Evolutionary conservation across 2,797 vertebrate species (phyloP).

Genomic region (Mormyrops boulengeri): DNA sequence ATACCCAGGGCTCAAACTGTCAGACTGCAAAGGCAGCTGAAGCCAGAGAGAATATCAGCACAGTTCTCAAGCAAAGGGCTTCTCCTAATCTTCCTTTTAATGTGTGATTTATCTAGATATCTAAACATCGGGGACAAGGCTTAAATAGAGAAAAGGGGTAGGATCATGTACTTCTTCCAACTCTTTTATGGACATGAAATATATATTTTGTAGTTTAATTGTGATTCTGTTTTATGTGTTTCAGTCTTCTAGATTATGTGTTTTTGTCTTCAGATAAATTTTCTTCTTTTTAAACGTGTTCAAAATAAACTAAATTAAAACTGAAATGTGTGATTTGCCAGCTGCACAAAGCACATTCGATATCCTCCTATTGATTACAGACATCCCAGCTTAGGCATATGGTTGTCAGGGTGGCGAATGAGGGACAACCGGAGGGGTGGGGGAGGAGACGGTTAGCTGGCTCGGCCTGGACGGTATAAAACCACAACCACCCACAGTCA

Average conservation of each 20-base stretch:
- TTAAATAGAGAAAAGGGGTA: neutral
- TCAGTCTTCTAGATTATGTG: neutral
- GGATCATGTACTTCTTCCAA: neutral
- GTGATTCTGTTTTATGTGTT: neutral
- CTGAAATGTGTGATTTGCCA: neutral
- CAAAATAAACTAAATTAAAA: neutral
- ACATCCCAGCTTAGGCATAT: neutral
- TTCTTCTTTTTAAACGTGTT: neutral
- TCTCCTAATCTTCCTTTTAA: neutral
- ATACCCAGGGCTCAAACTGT: neutral
- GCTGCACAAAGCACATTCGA: neutral
- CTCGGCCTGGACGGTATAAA: neutral
- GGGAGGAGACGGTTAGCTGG: neutral
- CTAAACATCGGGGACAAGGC: neutral
- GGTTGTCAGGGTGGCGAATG: neutral
- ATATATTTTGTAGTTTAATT: neutral
- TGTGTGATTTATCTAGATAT: neutral
- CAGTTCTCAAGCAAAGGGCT: neutral
- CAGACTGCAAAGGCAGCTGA: neutral
- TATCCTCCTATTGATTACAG: neutral
- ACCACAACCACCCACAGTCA: neutral
- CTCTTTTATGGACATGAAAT: neutral
- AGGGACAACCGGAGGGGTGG: neutral
- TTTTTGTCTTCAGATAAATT: neutral
- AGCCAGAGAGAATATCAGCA: neutral